Conservation (phyloP, 2,797 vertebrate species). For the Alectoris magna region DNA sequence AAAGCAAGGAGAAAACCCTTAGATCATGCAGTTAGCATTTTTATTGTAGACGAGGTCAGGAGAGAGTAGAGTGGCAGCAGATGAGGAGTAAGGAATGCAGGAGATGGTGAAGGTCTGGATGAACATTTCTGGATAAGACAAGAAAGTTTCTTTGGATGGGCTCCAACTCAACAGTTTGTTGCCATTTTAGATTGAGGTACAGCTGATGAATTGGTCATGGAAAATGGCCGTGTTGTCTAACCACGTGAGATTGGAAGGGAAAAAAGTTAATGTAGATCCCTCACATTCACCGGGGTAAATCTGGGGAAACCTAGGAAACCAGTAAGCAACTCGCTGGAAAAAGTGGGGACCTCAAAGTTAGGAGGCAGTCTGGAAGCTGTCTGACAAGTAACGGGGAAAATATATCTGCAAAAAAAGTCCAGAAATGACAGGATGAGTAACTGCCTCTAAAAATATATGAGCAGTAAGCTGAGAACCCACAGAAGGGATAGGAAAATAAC, state of each 20-base stretch:
- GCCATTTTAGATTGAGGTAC: background rate
- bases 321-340: background rate
- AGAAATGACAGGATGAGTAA: background rate
- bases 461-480: background rate
- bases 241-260: background rate
- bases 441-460: background rate
- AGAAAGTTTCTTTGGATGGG: background rate
- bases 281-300: background rate
- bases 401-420: background rate
- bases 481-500: background rate
- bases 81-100: background rate
- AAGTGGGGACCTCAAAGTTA: background rate
- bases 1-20: background rate
- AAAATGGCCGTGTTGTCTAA: background rate
- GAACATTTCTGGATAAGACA: background rate
- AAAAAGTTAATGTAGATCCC: background rate
- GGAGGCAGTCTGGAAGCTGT: background rate
- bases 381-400: background rate
- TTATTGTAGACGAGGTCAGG: background rate
- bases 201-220: background rate
- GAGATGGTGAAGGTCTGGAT: background rate
- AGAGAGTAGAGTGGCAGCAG: background rate
- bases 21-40: conserved; percentile 16
- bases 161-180: background rate
- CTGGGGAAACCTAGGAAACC: background rate